Evolutionary conservation across 1,140 invertebrate species (phyloP), one percentile per base, ranked within the genome.

Genomic region (Hetaerina americana): DNA sequence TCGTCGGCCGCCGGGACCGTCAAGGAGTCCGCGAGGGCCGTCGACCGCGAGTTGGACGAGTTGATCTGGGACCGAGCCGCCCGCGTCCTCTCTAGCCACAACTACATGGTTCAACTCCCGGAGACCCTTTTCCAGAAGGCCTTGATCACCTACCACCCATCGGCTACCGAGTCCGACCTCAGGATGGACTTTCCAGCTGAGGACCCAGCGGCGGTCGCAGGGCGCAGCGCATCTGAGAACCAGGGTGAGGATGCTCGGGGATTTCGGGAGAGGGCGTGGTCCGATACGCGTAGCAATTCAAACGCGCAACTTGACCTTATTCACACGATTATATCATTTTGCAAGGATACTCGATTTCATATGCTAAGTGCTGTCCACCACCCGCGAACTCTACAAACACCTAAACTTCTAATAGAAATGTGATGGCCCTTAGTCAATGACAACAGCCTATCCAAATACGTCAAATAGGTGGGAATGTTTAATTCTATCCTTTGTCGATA

Each of bases 31-130:
- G 71, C 69, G 25, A 67, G 25, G 27, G 27, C 18, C 5, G 26
- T 24, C 68, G 40, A 68, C 12, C 83, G 89, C 69, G 87, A 89
- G 75, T 84, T 92, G 68, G 90, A 92, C 75, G 88, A 89, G 77
- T 87, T 89, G 27, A 87, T 93, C 72, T 87, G 88, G 71, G 86
- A 90, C 68, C 86, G 91, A 74, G 86, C 87, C 5, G 84, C 85
- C 18, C 86, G 88, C 74, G 86, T 91, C 72, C 75, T 92, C 29
- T 86, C 87, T 77, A 86, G 84, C 27, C 89, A 91, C 77, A 88
- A 92, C 76, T 87, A 92, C 76, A 84, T 84, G 29, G 76, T 92
- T 40, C 84, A 86, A 74, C 77, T 93, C 70, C 91, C 91, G 0
- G 76, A 78, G 67, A 74, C 75, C 10, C 70, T 78, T 27, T 81